phyloP scores from a whole-genome alignment of 2,888 invertebrate genomes.

The Neuroscelio doddi region DNA sequence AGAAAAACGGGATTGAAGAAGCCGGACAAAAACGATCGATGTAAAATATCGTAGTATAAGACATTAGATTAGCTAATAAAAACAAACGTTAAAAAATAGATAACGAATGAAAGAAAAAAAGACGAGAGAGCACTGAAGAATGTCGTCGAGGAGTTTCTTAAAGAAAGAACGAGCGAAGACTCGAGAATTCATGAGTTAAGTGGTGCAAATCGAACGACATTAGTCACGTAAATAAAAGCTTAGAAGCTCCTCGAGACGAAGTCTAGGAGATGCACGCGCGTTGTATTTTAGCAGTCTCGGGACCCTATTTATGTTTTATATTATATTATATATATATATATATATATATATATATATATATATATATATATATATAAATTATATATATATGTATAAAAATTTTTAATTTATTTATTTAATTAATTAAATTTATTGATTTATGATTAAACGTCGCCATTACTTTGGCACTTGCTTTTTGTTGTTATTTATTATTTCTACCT shows the following conservation, averaged over 20 bases:
- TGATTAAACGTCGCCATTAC: constrained; percentile 69
- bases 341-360: constrained; percentile 48
- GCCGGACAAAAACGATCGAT: constrained; percentile 46
- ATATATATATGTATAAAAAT: constrained; percentile 67
- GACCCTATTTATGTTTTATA: constrained; percentile 71
- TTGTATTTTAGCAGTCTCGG: constrained; percentile 67
- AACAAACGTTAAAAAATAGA: constrained; percentile 43
- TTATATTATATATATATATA: constrained; percentile 63
- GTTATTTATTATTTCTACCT: constrained; percentile 48
- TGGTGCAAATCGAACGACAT: constrained; percentile 30
- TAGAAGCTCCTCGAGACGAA: constrained; percentile 49
- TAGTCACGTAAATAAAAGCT: constrained; percentile 37
- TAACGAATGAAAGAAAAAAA: constrained; percentile 40
- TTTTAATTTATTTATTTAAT: constrained; percentile 72
- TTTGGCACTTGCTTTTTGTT: constrained; percentile 58
- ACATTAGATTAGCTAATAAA: constrained; percentile 52
- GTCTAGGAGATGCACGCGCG: constrained; percentile 54
- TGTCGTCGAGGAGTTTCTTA: constrained; percentile 43
- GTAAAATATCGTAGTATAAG: constrained; percentile 49
- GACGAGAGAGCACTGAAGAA: constrained; percentile 36
- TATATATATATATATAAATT: constrained; percentile 52
- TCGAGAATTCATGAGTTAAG: constrained; percentile 20
- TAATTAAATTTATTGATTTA: constrained; percentile 72
- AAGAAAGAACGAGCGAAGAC: constrained; percentile 22
- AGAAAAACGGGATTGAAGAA: constrained; percentile 44